These are phyloP conservation scores for Lagopus muta DNA, from an alignment of 2,113 vertebrate species.

Conservation along the genomic window DNA sequence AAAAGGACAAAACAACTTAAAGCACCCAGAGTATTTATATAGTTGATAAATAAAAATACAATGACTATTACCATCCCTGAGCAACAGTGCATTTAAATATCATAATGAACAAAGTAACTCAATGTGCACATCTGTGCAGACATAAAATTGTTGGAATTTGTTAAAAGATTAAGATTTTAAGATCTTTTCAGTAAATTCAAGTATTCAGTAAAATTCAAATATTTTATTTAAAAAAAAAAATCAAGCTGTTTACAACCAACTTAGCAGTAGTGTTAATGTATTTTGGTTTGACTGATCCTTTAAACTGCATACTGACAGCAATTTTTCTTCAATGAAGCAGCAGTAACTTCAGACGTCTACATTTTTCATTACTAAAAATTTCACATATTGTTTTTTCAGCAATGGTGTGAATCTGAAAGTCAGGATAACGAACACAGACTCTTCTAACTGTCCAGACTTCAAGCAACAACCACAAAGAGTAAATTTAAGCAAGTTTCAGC, in stretches of 20 bases:
- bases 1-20: conserved; percentile 29
- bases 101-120: not conserved
- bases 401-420: not conserved
- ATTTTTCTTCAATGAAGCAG: not conserved
- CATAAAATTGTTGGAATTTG: not conserved
- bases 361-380: not conserved
- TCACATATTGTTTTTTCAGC: not conserved
- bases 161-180: not conserved
- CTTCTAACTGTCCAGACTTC: not conserved
- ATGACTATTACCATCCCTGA: conserved; percentile 50
- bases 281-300: not conserved
- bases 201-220: not conserved
- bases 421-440: not conserved
- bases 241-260: not conserved
- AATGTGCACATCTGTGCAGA: not conserved
- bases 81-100: not conserved
- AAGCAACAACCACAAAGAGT: not conserved
- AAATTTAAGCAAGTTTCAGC: not conserved
- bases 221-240: not conserved
- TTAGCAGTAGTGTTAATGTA: not conserved
- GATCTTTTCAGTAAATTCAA: not conserved
- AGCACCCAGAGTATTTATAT: not conserved
- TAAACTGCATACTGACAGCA: not conserved
- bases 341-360: not conserved
- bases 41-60: conserved; percentile 25